Conservation (phyloP, 1,140 invertebrate species). For the Homarus americanus region DNA sequence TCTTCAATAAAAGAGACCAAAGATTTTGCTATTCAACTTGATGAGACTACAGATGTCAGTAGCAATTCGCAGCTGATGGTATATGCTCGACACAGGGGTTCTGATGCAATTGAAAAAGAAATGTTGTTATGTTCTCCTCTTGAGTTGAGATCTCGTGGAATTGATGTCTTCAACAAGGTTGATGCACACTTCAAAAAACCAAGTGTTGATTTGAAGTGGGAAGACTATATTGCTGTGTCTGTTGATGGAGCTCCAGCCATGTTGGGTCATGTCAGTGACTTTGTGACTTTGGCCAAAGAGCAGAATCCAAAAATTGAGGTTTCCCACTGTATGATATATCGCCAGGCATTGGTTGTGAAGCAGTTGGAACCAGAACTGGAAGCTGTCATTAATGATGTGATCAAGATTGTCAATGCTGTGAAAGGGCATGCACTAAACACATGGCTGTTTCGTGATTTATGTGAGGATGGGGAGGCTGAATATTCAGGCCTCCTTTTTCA, state of each 20-base stretch:
- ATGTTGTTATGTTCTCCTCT: constrained; percentile 36
- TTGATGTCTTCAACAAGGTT: constrained; percentile 35
- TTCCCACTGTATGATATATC: constrained; percentile 12
- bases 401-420: constrained; percentile 44
- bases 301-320: background rate
- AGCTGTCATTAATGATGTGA: constrained; percentile 43
- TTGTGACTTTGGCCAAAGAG: constrained; percentile 24
- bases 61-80: constrained; percentile 31
- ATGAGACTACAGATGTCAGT: constrained; percentile 24
- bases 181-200: constrained; percentile 13
- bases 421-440: constrained; percentile 37
- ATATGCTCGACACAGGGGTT: constrained; percentile 19
- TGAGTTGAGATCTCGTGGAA: constrained; percentile 22
- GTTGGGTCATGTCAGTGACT: constrained; percentile 24
- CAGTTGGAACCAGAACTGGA: no score
- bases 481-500: background rate
- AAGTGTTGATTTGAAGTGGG: constrained; percentile 6
- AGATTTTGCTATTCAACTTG: constrained; percentile 34
- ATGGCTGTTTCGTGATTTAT: background rate
- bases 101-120: constrained; percentile 33
- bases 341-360: no score
- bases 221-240: no score
- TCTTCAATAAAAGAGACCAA: constrained; percentile 20
- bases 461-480: no score
- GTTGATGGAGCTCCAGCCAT: background rate